Percentiles rank a stretch among this genome's conserved stretches.
Conservation (phyloP, 2,797 vertebrate genomes). For the Dromococcyx pavoninus region DNA sequence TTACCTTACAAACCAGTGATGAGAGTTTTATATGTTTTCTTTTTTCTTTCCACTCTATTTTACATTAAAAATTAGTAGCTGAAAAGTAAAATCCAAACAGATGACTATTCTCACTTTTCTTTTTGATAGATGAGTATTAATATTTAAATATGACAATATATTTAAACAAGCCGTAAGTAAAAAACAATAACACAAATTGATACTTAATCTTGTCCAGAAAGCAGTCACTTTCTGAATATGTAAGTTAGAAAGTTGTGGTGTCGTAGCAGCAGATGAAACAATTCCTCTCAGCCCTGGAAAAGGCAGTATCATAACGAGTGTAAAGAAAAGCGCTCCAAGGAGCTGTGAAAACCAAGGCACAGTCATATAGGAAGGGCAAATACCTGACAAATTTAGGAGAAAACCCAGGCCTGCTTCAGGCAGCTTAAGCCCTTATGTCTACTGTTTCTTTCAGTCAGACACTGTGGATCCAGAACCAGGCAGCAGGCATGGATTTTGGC, state of each 20-base stretch:
- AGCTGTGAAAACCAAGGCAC: background rate
- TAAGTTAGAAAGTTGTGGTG: background rate
- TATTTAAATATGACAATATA: background rate
- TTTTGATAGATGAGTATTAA: background rate
- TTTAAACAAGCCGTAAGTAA: background rate
- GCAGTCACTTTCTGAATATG: background rate
- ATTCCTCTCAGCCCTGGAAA: background rate
- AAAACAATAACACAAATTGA: background rate
- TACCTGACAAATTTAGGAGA: background rate
- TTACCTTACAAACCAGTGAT: background rate
- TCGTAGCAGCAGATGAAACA: background rate
- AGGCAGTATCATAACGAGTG: background rate
- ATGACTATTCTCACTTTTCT: background rate
- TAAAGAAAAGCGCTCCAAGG: background rate
- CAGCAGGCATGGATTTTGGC: background rate
- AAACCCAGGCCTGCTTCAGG: background rate
- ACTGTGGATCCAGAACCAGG: background rate
- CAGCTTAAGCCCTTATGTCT: background rate
- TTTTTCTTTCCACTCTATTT: background rate
- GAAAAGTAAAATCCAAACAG: background rate
- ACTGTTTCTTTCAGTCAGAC: background rate
- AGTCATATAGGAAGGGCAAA: background rate
- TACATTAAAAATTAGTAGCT: background rate
- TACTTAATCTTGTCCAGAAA: background rate
- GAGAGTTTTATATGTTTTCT: background rate